Base-by-base conservation (phyloP, 2,888 invertebrate species). In the Nephrocerus scutellatus region DNA sequence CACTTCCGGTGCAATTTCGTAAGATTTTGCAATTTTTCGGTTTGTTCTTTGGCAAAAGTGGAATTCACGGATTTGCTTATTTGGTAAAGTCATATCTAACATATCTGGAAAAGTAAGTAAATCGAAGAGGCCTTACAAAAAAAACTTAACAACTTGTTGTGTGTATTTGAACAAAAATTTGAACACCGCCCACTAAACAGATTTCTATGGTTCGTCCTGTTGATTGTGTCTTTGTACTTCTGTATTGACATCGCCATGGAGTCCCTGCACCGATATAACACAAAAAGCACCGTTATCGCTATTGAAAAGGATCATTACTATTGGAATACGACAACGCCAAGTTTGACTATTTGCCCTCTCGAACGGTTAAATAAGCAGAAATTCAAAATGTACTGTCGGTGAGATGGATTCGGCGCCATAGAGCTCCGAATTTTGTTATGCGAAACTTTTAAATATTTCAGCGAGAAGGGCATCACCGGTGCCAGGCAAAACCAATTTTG, bases 311-410 rank as follows among this genome's bases (percentile, higher is more conserved):
- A 68, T 43, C 60, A 56, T 13, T 58, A 65, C 39, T 61, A 57
- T 46, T 67, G 66, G 63, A 66, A 64, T 40, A 63, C 60, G 10
- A 56, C 64, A 0, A 42, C 65, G 23, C 62, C 68, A 2, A 59
- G 59, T 36, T 34, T 59, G 16, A 68, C 68, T 5, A 50, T 67
- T 40, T 68, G 68, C 22, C 68, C 66, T 6, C 56, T 64, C 59
- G 40, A 55, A 26, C 54, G 68, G 20, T 34, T 68, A 7, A 57
- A 55, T 43, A 23, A 24, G 3, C 28, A 35, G 0, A 51, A 49
- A 19, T 63, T 64, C 32, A 42, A 52, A 14, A 35, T 31, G 3
- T 66, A 57, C 48, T 62, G 59, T 32, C 39, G 48, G 66, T 65
- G 46, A 47, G 52, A 52, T 19, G 15, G 29, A 29, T 22, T n/a